Conservation (phyloP, 2,113 vertebrate species). For the Aythya baeri region DNA sequence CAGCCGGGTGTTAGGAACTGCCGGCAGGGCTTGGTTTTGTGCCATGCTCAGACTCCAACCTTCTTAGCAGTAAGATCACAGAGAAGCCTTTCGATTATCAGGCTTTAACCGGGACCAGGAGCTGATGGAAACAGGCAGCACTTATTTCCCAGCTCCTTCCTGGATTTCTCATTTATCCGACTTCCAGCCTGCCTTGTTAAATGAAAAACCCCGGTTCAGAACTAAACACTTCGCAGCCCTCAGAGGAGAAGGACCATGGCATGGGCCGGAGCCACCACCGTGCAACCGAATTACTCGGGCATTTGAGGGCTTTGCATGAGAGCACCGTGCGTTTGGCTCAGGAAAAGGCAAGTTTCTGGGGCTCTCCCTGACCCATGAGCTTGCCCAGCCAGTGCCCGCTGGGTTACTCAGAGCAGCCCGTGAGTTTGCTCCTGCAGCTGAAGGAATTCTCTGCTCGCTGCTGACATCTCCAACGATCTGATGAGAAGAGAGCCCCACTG, state of each 20-base stretch:
- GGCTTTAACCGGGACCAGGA: slow-evolving; percentile 37
- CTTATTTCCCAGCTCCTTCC: slow-evolving; percentile 31
- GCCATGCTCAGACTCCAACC: slow-evolving; percentile 2
- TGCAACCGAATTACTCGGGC: neutral
- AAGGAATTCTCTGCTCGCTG: neutral
- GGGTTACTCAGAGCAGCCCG: neutral
- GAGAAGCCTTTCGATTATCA: slow-evolving; percentile 28
- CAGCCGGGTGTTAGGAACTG: neutral
- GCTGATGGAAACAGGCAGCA: slow-evolving; percentile 10
- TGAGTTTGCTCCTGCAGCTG: neutral
- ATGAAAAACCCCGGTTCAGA: neutral
- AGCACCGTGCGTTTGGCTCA: neutral
- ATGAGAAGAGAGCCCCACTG: neutral
- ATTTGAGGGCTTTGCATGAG: accelerated
- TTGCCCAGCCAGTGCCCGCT: neutral
- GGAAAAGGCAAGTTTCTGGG: neutral
- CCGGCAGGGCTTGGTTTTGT: neutral
- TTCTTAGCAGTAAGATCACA: slow-evolving; percentile 17
- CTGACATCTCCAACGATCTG: neutral
- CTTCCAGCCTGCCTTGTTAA: slow-evolving; percentile 1
- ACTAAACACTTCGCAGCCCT: neutral
- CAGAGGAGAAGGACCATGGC: neutral
- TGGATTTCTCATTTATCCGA: neutral
- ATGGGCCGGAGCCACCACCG: neutral
- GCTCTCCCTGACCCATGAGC: neutral